phyloP scores from a whole-genome alignment of 2,888 invertebrate species.

The Xanthia icteritia region DNA sequence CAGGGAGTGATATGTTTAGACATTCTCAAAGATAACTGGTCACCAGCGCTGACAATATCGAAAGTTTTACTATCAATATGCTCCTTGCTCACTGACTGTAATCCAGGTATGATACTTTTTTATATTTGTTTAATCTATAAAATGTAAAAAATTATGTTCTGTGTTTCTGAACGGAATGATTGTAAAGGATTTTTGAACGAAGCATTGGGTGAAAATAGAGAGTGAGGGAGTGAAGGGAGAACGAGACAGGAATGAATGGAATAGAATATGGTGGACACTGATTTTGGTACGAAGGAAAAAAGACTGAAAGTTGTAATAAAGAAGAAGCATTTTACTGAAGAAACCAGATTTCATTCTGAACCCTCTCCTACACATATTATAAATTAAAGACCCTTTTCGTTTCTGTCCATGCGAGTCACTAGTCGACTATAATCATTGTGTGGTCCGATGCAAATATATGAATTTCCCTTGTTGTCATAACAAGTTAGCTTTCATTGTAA shows the following conservation, averaged over 20 bases:
- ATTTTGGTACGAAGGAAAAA: too few species aligned
- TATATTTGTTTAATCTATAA: background rate
- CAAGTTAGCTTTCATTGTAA: constrained; percentile 17
- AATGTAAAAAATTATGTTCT: too few species aligned
- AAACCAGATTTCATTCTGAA: too few species aligned
- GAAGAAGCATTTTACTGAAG: too few species aligned
- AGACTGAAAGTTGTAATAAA: too few species aligned
- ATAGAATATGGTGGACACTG: too few species aligned
- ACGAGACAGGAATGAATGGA: too few species aligned
- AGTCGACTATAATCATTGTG: background rate
- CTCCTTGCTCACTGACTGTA: constrained; percentile 99
- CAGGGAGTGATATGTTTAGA: constrained; percentile 99
- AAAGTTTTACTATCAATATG: constrained; percentile 99
- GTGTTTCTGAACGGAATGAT: too few species aligned
- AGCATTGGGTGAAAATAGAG: too few species aligned
- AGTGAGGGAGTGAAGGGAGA: too few species aligned
- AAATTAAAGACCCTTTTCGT: background rate
- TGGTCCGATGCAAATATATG: background rate
- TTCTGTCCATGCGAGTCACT: background rate
- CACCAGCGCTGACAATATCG: constrained; percentile 99
- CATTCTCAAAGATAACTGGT: constrained; percentile 99
- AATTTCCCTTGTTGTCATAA: background rate
- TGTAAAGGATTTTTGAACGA: too few species aligned
- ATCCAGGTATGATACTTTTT: constrained; percentile 94
- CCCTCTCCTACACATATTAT: background rate